Conservation (phyloP, 2,113 vertebrate genomes). For the Neotragus moschatus region DNA sequence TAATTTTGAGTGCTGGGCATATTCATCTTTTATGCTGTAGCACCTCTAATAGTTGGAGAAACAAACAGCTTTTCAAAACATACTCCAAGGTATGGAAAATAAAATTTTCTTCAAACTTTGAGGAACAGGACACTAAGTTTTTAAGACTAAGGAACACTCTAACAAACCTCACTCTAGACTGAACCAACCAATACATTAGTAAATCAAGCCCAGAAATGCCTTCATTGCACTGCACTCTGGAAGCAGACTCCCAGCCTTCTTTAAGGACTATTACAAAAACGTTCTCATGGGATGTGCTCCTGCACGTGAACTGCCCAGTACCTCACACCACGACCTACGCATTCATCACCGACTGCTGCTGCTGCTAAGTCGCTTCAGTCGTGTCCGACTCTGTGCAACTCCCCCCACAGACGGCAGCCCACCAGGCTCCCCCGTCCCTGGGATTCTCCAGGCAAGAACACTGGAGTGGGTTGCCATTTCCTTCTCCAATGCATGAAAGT, state of each 20-base stretch:
- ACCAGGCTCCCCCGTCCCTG: too few species aligned
- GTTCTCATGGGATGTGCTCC: not conserved
- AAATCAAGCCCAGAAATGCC: not conserved
- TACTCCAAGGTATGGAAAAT: not conserved
- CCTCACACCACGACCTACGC: fast-evolving
- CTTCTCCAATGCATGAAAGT: too few species aligned
- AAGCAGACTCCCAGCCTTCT: not conserved
- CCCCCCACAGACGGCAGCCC: too few species aligned
- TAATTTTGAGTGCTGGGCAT: not conserved
- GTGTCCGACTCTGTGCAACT: too few species aligned
- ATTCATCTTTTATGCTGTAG: not conserved
- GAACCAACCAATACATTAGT: not conserved
- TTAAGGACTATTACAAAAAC: not conserved
- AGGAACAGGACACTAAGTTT: not conserved
- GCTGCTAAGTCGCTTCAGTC: too few species aligned
- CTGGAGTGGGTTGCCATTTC: too few species aligned
- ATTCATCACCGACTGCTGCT: too few species aligned
- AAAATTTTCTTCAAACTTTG: not conserved
- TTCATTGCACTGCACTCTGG: not conserved
- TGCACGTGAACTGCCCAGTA: not conserved
- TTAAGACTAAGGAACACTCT: not conserved
- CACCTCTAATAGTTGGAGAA: not conserved
- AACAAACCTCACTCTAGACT: not conserved
- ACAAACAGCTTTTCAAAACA: not conserved
- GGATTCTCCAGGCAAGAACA: too few species aligned